Percentiles rank a stretch among this genome's conserved stretches.
Evolutionary conservation across 2,888 invertebrate species (phyloP).

Genomic region (Pediacus dermestoides): DNA sequence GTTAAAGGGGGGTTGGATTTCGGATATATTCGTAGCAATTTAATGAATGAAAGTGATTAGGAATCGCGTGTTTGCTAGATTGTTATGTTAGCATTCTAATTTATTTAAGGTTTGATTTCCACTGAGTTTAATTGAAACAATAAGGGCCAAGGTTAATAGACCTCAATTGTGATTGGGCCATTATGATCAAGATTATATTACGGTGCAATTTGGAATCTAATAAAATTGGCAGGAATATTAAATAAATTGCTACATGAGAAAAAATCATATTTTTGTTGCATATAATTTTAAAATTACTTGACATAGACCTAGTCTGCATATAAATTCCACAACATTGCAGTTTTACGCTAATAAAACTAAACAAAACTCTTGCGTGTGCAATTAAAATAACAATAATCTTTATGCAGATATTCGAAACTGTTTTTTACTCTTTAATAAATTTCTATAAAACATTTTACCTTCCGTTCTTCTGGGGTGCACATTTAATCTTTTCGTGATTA

Average conservation of each 20-base stretch:
- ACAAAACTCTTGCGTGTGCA: conserved; percentile 32
- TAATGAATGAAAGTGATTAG: conserved; percentile 34
- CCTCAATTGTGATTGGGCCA: background rate
- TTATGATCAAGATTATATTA: no score
- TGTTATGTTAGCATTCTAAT: conserved; percentile 20
- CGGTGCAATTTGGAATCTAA: no score
- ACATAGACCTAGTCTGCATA: conserved; percentile 6
- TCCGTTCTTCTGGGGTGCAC: conserved; percentile 52
- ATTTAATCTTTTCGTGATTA: conserved; percentile 31
- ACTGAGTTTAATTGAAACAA: conserved; percentile 3
- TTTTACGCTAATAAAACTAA: conserved; percentile 2
- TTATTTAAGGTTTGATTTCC: conserved; percentile 1
- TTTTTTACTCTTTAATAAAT: conserved; percentile 16
- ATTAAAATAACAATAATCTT: conserved; percentile 36
- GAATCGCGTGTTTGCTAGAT: conserved; percentile 35
- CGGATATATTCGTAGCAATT: background rate
- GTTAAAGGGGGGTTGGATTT: background rate
- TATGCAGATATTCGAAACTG: conserved; percentile 33
- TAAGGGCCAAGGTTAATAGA: conserved; percentile 40
- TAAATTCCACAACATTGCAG: conserved; percentile 1
- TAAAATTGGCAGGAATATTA: no score
- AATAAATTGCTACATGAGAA: no score
- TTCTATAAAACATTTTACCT: conserved; percentile 38
- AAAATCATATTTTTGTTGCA: no score
- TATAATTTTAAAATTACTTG: no score